A percentile compares a stretch with the other conserved stretches of the same genome.
These are phyloP conservation scores for Raphicerus campestris DNA, from an alignment of 2,113 vertebrate species.

Conservation along the genomic window DNA sequence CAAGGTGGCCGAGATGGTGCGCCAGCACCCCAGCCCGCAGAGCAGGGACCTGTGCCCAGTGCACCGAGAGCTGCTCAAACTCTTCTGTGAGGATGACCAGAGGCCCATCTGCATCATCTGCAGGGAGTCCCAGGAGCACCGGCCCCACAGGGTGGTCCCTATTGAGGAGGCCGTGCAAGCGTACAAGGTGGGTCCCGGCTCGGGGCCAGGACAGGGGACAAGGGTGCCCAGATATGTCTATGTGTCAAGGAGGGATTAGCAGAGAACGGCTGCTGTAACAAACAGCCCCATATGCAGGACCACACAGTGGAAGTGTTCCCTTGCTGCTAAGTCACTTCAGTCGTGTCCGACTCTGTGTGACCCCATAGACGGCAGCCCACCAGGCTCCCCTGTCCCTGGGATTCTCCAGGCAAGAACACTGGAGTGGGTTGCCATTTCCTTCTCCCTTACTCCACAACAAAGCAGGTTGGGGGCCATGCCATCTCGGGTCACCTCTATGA, in stretches of 20 bases:
- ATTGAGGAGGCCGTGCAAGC: slow-evolving; percentile 56
- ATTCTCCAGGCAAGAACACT: too few relatives aligned
- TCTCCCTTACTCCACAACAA: neutral
- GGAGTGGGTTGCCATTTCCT: too few relatives aligned
- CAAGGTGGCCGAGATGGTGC: slow-evolving; percentile 60
- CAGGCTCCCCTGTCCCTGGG: too few relatives aligned
- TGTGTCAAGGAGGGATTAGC: neutral
- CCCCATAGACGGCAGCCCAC: too few relatives aligned
- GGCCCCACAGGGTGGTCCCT: slow-evolving; percentile 48
- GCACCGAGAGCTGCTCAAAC: slow-evolving; percentile 69
- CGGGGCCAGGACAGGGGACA: neutral
- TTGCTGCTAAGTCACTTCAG: too few relatives aligned
- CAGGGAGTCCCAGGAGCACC: slow-evolving; percentile 56
- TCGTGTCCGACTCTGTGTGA: too few relatives aligned
- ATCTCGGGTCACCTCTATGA: neutral
- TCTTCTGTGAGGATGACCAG: slow-evolving; percentile 71
- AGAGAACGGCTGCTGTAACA: rapidly evolving
- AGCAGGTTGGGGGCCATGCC: neutral
- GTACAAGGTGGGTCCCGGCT: slow-evolving; percentile 47
- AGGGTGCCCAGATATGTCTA: too few relatives aligned
- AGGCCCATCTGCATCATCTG: slow-evolving; percentile 72
- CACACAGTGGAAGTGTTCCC: neutral
- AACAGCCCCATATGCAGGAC: neutral
- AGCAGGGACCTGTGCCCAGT: slow-evolving; percentile 36
- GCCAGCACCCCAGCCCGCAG: neutral